Evolutionary conservation across 2,113 vertebrate genomes (phyloP).

Genomic region (Atlantisia rogersi): DNA sequence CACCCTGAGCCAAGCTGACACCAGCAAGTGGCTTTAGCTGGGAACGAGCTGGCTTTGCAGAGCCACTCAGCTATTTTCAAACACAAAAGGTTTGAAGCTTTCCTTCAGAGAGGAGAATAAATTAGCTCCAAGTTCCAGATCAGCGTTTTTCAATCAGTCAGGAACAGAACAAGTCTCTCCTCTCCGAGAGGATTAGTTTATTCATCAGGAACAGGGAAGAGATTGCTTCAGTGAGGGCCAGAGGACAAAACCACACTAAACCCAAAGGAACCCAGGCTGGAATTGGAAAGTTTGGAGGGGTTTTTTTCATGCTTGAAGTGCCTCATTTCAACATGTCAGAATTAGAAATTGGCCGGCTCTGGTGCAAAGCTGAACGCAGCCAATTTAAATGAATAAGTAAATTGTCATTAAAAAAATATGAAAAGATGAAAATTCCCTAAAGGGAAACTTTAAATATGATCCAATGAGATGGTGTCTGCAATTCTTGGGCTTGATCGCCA

Average conservation of each 20-base stretch:
- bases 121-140: not conserved
- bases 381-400: not conserved
- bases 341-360: not conserved
- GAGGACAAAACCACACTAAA: not conserved
- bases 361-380: not conserved
- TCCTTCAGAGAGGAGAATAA: not conserved
- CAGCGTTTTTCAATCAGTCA: not conserved
- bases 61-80: not conserved
- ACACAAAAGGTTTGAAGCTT: not conserved
- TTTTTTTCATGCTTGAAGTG: not conserved
- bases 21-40: not conserved
- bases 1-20: not conserved
- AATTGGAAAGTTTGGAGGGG: not conserved
- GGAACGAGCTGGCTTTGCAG: not conserved
- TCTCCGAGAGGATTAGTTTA: not conserved
- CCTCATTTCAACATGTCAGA: not conserved
- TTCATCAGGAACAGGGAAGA: fast-evolving
- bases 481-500: not conserved
- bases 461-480: not conserved
- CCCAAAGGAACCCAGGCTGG: not conserved
- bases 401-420: not conserved
- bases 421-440: not conserved
- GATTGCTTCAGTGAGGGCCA: not conserved
- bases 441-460: not conserved
- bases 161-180: not conserved